phyloP scores from a whole-genome alignment of 2,797 vertebrate genomes.

The Otus scops region DNA sequence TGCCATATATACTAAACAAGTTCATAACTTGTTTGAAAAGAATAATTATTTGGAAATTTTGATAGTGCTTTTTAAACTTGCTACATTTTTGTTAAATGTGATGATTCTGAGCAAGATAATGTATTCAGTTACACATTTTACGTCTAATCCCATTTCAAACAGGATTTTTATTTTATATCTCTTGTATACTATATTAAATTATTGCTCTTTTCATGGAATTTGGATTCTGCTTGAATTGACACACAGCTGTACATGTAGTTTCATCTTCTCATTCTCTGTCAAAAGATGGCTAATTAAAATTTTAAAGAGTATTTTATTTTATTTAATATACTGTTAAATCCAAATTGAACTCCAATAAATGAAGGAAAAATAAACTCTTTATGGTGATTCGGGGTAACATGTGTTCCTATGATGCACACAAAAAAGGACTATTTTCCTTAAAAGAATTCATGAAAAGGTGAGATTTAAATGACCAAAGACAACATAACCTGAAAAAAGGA shows the following conservation, averaged over 20 bases:
- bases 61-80: constrained; percentile 21
- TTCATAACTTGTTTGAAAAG: constrained; percentile 22
- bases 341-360: neutral
- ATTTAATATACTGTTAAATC: neutral
- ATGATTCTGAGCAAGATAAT: neutral
- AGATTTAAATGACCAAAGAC: neutral
- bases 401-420: neutral
- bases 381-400: neutral
- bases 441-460: neutral
- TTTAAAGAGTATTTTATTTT: neutral
- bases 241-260: neutral
- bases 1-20: neutral
- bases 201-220: neutral
- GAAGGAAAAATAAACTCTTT: neutral
- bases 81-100: neutral
- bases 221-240: neutral
- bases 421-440: neutral
- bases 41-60: neutral
- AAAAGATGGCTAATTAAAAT: neutral
- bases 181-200: neutral
- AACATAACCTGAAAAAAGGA: neutral
- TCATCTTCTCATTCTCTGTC: neutral
- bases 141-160: neutral
- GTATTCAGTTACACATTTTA: neutral
- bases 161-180: neutral